These are phyloP conservation scores for Cydia amplana DNA, from an alignment of 1,140 invertebrate genomes.

Conservation along the genomic window DNA sequence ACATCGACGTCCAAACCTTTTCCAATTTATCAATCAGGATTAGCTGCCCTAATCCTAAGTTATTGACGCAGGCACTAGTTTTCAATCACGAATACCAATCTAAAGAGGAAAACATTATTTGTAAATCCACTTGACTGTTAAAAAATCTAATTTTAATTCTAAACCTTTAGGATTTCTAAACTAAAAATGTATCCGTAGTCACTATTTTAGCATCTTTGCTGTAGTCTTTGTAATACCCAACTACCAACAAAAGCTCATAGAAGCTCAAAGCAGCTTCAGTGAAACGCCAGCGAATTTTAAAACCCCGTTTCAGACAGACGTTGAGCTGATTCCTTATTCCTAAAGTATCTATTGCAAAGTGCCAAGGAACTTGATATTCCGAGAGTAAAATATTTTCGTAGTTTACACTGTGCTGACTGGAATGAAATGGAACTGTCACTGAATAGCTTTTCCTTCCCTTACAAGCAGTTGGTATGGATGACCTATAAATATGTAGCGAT, in stretches of 20 bases:
- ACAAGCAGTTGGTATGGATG: no score
- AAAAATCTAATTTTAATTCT: background rate
- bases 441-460: no score
- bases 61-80: background rate
- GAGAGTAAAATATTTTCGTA: background rate
- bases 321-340: background rate
- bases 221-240: no score
- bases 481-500: no score
- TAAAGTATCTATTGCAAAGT: background rate
- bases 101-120: background rate
- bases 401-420: no score
- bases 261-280: background rate
- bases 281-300: slow-evolving; percentile 2
- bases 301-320: background rate
- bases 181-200: background rate
- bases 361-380: background rate
- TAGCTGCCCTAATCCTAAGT: background rate
- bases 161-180: background rate
- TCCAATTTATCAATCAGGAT: slow-evolving; percentile 1
- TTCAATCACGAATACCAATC: background rate
- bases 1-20: slow-evolving; percentile 2
- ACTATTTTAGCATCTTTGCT: no score
- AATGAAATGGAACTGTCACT: no score
- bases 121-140: background rate
- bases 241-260: no score